A percentile compares a stretch with the other conserved stretches of the same genome.
phyloP scores from a whole-genome alignment of 2,797 vertebrate species.

The Petrocephalus sullivani region DNA sequence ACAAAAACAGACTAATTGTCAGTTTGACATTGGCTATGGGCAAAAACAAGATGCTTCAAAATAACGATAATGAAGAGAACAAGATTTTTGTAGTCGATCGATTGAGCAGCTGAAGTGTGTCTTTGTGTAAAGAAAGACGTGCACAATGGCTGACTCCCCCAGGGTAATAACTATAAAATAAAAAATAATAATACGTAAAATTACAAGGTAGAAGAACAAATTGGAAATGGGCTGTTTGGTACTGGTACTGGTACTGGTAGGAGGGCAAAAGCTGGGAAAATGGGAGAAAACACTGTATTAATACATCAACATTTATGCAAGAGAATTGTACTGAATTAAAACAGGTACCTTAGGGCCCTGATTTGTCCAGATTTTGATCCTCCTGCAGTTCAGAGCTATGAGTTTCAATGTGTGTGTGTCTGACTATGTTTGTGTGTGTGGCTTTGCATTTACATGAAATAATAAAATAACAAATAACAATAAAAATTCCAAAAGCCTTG shows the following conservation, averaged over 20 bases:
- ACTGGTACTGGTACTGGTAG: conserved; percentile 49
- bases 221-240: conserved; percentile 47
- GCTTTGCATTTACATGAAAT: too few species aligned
- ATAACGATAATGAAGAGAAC: neutral
- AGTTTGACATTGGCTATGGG: neutral
- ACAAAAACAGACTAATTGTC: neutral
- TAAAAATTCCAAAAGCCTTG: neutral
- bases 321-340: conserved; percentile 57
- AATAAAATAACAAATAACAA: too few species aligned
- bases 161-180: neutral
- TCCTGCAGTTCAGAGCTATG: neutral
- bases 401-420: neutral
- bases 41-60: neutral
- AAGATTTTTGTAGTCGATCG: neutral
- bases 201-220: neutral
- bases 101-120: neutral
- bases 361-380: conserved; percentile 55
- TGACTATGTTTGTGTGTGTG: too few species aligned
- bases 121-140: neutral
- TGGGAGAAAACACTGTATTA: conserved; percentile 64
- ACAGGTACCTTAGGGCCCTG: conserved; percentile 48
- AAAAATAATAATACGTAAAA: neutral
- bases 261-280: conserved; percentile 58
- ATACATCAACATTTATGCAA: conserved; percentile 52
- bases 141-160: neutral